Percentiles rank a stretch among this genome's conserved stretches.
These are phyloP conservation scores for Prunella strophiata DNA, from an alignment of 2,797 vertebrate genomes.

Conservation along the genomic window DNA sequence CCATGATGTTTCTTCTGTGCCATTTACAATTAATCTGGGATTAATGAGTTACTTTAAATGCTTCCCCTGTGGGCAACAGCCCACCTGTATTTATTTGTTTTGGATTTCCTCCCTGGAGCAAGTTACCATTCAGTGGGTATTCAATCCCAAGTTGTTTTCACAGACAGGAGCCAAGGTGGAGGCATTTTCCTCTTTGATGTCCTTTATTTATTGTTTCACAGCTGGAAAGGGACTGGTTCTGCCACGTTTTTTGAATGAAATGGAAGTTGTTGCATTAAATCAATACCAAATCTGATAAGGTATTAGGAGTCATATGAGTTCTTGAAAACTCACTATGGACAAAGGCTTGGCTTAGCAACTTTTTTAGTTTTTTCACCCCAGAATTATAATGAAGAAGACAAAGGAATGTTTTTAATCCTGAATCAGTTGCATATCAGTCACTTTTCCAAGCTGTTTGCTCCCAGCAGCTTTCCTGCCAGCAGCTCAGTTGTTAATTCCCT, in stretches of 20 bases:
- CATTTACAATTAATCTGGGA: background rate
- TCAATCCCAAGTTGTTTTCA: background rate
- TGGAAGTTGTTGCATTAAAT: background rate
- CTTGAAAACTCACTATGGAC: background rate
- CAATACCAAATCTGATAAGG: background rate
- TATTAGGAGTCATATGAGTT: background rate
- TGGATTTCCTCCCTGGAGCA: background rate
- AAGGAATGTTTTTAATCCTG: background rate
- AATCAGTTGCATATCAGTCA: background rate
- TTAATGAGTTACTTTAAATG: background rate
- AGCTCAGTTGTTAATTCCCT: background rate
- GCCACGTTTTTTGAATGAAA: background rate
- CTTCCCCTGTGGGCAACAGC: background rate
- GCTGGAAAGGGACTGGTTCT: background rate
- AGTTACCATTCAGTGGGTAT: background rate
- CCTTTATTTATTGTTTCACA: slow-evolving; percentile 7
- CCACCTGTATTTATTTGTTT: background rate
- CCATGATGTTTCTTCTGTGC: background rate
- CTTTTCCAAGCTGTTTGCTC: background rate
- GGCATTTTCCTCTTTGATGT: background rate
- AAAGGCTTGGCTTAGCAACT: background rate
- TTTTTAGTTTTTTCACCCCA: background rate
- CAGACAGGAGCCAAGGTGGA: background rate
- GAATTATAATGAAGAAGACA: background rate
- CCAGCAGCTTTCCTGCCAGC: background rate